Percentiles rank a stretch among this genome's conserved stretches.
Evolutionary conservation across 2,888 invertebrate genomes (phyloP).

Genomic region (Linnaemya tessellans): DNA sequence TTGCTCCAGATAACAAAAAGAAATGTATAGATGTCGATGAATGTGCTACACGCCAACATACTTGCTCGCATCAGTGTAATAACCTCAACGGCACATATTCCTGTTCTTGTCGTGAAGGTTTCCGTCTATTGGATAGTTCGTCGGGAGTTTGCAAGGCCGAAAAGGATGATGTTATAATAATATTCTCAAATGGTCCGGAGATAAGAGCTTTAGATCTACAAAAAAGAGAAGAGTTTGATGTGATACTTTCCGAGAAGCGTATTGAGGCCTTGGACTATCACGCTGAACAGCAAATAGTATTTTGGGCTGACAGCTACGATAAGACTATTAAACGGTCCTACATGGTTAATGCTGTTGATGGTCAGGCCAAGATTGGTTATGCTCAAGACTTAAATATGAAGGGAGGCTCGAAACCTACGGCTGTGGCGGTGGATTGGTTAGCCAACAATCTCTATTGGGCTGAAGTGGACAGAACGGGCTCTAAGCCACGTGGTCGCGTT

Average conservation of each 20-base stretch:
- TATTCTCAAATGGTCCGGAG: conserved; percentile 93
- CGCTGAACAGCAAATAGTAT: conserved; percentile 91
- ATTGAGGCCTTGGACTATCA: conserved; percentile 97
- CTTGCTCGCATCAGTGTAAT: conserved; percentile 96
- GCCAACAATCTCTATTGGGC: conserved; percentile 98
- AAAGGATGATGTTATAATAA: conserved; percentile 87
- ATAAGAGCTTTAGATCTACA: conserved; percentile 89
- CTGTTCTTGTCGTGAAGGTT: conserved; percentile 94
- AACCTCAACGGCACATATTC: conserved; percentile 95
- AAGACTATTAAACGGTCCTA: conserved; percentile 95
- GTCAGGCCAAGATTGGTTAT: conserved; percentile 90
- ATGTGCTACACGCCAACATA: conserved; percentile 91
- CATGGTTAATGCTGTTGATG: conserved; percentile 91
- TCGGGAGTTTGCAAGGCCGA: conserved; percentile 93
- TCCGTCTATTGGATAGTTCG: conserved; percentile 88
- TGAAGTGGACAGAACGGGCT: conserved; percentile 90
- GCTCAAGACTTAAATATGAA: conserved; percentile 95
- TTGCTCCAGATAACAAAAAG: conserved; percentile 91
- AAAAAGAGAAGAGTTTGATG: conserved; percentile 88
- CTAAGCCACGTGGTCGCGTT: conserved; percentile 90
- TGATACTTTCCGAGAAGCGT: conserved; percentile 92
- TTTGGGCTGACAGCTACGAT: conserved; percentile 97
- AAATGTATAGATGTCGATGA: conserved; percentile 95
- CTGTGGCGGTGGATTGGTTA: conserved; percentile 96
- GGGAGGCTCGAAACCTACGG: conserved; percentile 92